Evolutionary conservation across 2,113 vertebrate genomes (phyloP).

Genomic region (Platysternon megacephalum): DNA sequence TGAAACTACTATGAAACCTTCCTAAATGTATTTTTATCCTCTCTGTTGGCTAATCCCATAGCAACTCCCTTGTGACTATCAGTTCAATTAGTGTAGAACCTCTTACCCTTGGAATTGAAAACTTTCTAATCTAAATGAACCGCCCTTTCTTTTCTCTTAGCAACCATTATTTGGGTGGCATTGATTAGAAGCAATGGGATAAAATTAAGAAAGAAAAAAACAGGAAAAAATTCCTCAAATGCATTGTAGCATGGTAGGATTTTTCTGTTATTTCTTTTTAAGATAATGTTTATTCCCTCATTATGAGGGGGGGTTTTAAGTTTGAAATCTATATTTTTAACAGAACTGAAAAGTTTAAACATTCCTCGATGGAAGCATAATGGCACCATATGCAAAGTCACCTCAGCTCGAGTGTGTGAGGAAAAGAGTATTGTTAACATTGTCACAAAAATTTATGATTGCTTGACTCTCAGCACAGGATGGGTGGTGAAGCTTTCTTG

Average conservation of each 20-base stretch:
- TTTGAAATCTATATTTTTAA: neutral
- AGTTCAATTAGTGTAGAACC: constrained; percentile 20
- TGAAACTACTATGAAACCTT: neutral
- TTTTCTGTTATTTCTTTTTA: neutral
- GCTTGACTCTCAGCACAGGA: neutral
- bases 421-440: neutral
- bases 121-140: constrained; percentile 13
- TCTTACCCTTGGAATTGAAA: constrained; percentile 36
- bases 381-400: accelerated
- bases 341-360: neutral
- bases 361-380: neutral
- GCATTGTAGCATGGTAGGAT: neutral
- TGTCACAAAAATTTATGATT: neutral
- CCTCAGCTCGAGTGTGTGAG: neutral
- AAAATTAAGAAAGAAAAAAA: constrained; percentile 13
- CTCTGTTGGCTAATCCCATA: constrained; percentile 45
- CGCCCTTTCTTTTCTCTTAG: neutral
- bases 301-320: neutral
- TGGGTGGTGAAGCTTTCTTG: neutral
- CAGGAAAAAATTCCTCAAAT: neutral
- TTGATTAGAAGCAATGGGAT: constrained; percentile 62
- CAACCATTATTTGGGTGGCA: neutral
- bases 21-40: constrained; percentile 6
- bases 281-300: neutral
- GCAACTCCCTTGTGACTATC: constrained; percentile 29